Percentiles rank a stretch among this genome's conserved stretches.
Evolutionary conservation across 2,113 vertebrate species (phyloP).

Genomic region (Glaucomys volans): DNA sequence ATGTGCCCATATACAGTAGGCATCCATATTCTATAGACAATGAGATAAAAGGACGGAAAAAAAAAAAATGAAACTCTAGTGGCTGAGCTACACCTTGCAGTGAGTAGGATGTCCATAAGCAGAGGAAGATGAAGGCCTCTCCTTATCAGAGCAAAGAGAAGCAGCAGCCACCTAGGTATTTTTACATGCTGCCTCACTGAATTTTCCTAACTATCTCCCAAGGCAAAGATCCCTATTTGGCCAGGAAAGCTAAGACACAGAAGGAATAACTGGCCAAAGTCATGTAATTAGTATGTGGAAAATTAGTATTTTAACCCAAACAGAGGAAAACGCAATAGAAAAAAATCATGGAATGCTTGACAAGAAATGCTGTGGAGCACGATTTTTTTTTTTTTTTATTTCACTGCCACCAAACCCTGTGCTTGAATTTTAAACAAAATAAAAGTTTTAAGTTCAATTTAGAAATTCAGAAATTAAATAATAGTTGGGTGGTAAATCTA

Average conservation of each 20-base stretch:
- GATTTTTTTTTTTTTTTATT: not conserved
- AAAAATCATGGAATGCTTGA: not conserved
- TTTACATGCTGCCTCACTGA: not conserved
- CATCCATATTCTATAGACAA: not conserved
- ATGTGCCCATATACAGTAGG: not conserved
- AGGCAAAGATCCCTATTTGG: not conserved
- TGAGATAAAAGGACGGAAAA: not conserved
- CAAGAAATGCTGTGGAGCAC: not conserved
- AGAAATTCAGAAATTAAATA: conserved; percentile 9
- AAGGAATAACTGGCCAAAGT: not conserved
- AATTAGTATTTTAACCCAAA: not conserved
- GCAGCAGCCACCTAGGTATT: not conserved
- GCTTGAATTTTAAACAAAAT: conserved; percentile 9
- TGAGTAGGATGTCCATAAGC: not conserved
- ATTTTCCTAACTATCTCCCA: not conserved
- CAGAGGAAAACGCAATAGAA: not conserved
- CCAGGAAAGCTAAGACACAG: not conserved
- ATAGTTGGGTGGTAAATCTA: not conserved
- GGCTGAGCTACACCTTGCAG: not conserved
- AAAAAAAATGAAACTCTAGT: not conserved
- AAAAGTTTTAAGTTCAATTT: not conserved
- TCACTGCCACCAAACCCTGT: not conserved
- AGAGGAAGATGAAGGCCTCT: not conserved
- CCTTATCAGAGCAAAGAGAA: not conserved
- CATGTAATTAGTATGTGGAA: not conserved